Conservation (phyloP, 2,888 invertebrate species). For the Aricia artaxerxes region DNA sequence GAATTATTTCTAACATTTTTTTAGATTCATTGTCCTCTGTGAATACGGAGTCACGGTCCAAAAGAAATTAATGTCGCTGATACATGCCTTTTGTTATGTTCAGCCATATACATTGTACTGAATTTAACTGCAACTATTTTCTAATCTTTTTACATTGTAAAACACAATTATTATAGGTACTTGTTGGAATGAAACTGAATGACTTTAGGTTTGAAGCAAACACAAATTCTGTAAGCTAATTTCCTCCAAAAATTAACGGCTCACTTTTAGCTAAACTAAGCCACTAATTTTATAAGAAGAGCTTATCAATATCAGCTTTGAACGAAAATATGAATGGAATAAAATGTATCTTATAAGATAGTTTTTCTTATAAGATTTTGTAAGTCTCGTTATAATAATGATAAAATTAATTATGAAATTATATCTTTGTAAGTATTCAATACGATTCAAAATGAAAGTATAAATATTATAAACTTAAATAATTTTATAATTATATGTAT, state of each 20-base stretch:
- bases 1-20: constrained; percentile 77
- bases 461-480: too few species aligned
- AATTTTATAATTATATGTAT: too few species aligned
- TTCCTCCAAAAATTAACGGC: not conserved
- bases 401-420: not conserved
- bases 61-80: constrained; percentile 73
- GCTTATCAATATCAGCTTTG: not conserved
- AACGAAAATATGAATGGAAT: not conserved
- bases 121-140: not conserved
- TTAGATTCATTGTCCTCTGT: constrained; percentile 74
- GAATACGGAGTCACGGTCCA: constrained; percentile 76
- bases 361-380: not conserved
- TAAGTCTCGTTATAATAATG: not conserved
- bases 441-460: too few species aligned
- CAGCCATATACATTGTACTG: constrained; percentile 40
- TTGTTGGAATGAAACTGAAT: not conserved
- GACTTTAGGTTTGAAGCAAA: not conserved
- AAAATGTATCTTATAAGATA: not conserved
- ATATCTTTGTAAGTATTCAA: too few species aligned
- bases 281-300: too few species aligned
- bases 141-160: not conserved
- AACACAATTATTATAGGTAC: not conserved
- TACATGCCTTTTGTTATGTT: constrained; percentile 55
- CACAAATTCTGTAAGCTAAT: not conserved
- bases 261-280: too few species aligned